These are phyloP conservation scores for Auanema freiburgensis DNA, from an alignment of 2,888 invertebrate species.

Conservation along the genomic window DNA sequence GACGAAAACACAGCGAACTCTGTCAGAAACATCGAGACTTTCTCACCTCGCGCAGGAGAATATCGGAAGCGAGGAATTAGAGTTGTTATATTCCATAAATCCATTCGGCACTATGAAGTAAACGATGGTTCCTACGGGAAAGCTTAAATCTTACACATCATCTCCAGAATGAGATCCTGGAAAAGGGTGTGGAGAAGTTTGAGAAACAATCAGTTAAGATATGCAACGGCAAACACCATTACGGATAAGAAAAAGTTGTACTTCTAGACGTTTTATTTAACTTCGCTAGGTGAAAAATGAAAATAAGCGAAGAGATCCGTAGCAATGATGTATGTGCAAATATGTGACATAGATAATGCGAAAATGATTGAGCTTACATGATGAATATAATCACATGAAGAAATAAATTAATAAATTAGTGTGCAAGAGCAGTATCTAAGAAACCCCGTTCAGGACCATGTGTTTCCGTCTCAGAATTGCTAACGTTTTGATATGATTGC, in stretches of 20 bases:
- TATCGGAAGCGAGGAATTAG: too few relatives aligned
- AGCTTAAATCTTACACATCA: too few relatives aligned
- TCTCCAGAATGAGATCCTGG: not conserved
- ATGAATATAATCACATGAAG: constrained; percentile 1
- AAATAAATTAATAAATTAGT: constrained; percentile 21
- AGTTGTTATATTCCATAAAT: too few relatives aligned
- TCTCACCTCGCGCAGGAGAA: too few relatives aligned
- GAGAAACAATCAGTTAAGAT: too few relatives aligned
- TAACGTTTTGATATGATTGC: constrained; percentile 23
- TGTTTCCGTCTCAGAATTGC: constrained; percentile 10
- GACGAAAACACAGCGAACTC: too few relatives aligned
- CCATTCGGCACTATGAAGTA: too few relatives aligned
- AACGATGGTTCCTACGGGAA: too few relatives aligned
- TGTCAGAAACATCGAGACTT: too few relatives aligned
- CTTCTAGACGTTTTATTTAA: not conserved
- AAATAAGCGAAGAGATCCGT: constrained; percentile 1
- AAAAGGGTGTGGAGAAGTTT: not conserved
- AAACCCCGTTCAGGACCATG: constrained; percentile 56
- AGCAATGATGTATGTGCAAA: not conserved
- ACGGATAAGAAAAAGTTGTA: not conserved
- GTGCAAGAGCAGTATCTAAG: constrained; percentile 55
- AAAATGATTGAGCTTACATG: constrained; percentile 8
- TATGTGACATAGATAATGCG: not conserved
- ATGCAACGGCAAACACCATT: too few relatives aligned
- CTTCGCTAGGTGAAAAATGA: not conserved